These are phyloP conservation scores for Antennarius striatus DNA, from an alignment of 2,113 vertebrate genomes.

Conservation along the genomic window DNA sequence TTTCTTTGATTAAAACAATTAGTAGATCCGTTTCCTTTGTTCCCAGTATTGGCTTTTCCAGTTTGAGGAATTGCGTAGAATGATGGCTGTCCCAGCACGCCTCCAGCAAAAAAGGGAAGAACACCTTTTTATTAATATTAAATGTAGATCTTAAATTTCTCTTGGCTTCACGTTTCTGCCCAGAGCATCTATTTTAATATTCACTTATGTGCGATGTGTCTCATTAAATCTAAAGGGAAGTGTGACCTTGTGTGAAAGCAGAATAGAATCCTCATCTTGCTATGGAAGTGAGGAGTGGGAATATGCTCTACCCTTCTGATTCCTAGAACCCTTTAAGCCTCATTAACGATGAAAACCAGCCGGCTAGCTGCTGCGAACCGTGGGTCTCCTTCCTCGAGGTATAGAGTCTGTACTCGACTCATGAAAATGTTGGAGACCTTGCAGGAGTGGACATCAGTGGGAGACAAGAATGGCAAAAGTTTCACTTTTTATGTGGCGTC, in stretches of 20 bases:
- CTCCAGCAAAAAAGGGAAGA: slow-evolving; percentile 14
- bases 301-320: slow-evolving; percentile 55
- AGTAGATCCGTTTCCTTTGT: slow-evolving; percentile 13
- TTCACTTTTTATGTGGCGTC: slow-evolving; percentile 39
- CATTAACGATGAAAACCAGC: slow-evolving; percentile 65
- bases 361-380: slow-evolving; percentile 58
- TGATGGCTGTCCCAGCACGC: slow-evolving; percentile 14
- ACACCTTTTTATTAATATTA: slow-evolving; percentile 55
- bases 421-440: slow-evolving; percentile 34
- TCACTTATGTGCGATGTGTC: slow-evolving; percentile 31
- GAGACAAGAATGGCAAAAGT: slow-evolving; percentile 30
- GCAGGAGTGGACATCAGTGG: slow-evolving; percentile 31
- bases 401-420: slow-evolving; percentile 46
- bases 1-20: not conserved
- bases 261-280: slow-evolving; percentile 40
- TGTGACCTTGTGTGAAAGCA: slow-evolving; percentile 42
- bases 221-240: slow-evolving; percentile 48
- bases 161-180: slow-evolving; percentile 38
- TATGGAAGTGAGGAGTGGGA: slow-evolving; percentile 42
- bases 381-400: slow-evolving; percentile 40
- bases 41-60: not conserved
- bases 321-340: slow-evolving; percentile 65
- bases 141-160: slow-evolving; percentile 47
- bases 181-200: slow-evolving; percentile 40
- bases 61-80: slow-evolving; percentile 12